Conservation (phyloP, 2,113 vertebrate genomes). For the Lepisosteus oculatus region DNA sequence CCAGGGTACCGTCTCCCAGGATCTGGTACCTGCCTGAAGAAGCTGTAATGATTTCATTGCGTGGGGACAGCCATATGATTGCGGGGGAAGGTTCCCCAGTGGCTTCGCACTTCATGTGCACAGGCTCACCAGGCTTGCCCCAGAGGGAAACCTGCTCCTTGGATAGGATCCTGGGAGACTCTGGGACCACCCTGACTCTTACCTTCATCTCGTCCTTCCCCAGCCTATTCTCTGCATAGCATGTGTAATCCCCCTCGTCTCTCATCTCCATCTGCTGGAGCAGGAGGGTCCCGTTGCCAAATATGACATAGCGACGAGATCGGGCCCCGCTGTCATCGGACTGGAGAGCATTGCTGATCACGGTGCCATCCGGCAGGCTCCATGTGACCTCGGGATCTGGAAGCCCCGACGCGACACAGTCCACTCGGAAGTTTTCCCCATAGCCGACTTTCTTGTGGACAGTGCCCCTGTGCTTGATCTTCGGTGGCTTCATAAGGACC, state of each 20-base stretch:
- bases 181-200: slow-evolving; percentile 55
- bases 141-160: slow-evolving; percentile 47
- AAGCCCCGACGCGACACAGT: slow-evolving; percentile 69
- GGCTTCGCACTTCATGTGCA: slow-evolving; percentile 56
- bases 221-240: slow-evolving; percentile 66
- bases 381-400: slow-evolving; percentile 70
- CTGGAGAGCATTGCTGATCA: slow-evolving; percentile 67
- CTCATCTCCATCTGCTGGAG: slow-evolving; percentile 65
- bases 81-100: slow-evolving; percentile 55
- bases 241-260: slow-evolving; percentile 73
- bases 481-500: slow-evolving; percentile 68
- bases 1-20: slow-evolving; percentile 49
- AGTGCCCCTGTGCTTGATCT: slow-evolving; percentile 58
- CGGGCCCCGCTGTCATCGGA: slow-evolving; percentile 62
- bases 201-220: slow-evolving; percentile 69
- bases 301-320: slow-evolving; percentile 61
- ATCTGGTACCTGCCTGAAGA: slow-evolving; percentile 52
- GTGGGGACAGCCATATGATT: slow-evolving; percentile 67
- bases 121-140: slow-evolving; percentile 49
- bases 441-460: slow-evolving; percentile 53
- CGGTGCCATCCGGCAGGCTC: slow-evolving; percentile 71
- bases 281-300: slow-evolving; percentile 69
- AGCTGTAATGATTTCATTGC: slow-evolving; percentile 52
- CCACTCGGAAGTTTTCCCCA: slow-evolving; percentile 69
- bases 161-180: slow-evolving; percentile 49